phyloP scores from a whole-genome alignment of 2,888 invertebrate species.

The Drosophila algonquin region DNA sequence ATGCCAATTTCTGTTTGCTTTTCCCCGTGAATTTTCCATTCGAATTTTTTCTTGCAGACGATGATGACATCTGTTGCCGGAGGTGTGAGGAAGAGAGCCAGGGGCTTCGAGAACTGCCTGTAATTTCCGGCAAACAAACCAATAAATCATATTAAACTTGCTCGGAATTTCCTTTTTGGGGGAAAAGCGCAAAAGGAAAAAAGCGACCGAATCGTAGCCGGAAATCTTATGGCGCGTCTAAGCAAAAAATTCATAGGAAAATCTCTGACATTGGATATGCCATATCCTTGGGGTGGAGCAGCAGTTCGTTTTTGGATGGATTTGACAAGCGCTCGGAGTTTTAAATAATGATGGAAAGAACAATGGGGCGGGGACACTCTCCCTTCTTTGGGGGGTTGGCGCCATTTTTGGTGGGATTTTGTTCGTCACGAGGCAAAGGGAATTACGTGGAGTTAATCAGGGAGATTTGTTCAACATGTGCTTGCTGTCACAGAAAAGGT shows the following conservation, averaged over 20 bases:
- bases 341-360: slow-evolving; percentile 3
- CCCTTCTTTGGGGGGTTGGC: background rate
- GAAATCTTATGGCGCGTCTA: slow-evolving; percentile 57
- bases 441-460: background rate
- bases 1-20: slow-evolving; percentile 72
- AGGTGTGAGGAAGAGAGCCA: slow-evolving; percentile 3
- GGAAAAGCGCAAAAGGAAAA: slow-evolving; percentile 37
- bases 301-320: background rate
- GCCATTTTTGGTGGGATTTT: background rate
- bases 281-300: background rate
- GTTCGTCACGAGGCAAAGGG: background rate
- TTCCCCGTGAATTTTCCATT: slow-evolving; percentile 26
- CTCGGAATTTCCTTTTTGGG: slow-evolving; percentile 45
- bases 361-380: background rate
- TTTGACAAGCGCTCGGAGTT: slow-evolving; percentile 1
- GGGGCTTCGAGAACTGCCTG: slow-evolving; percentile 67
- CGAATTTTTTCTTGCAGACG: slow-evolving; percentile 15
- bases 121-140: slow-evolving; percentile 82
- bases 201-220: slow-evolving; percentile 49
- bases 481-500: background rate
- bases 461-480: slow-evolving; percentile 1
- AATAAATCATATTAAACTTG: slow-evolving; percentile 82
- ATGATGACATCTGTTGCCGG: slow-evolving; percentile 47
- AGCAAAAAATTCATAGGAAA: slow-evolving; percentile 61
- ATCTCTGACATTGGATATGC: slow-evolving; percentile 67